phyloP scores from a whole-genome alignment of 1,140 invertebrate species.

The Cydia strobilella region DNA sequence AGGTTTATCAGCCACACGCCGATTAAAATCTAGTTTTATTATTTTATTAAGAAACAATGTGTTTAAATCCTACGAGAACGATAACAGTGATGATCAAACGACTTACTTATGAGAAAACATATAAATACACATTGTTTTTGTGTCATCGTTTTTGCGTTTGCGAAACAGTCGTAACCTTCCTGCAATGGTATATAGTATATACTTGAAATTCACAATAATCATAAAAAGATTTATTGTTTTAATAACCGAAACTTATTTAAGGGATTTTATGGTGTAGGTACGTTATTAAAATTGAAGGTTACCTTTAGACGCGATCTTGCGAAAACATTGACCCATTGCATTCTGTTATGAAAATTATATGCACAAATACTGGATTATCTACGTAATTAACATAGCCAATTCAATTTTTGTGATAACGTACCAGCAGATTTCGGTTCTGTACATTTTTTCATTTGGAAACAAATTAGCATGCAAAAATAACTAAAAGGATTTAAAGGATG shows the following conservation, averaged over 20 bases:
- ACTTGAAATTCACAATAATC: slow-evolving; percentile 26
- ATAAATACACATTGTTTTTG: slow-evolving; percentile 13
- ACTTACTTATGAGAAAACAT: slow-evolving; percentile 15
- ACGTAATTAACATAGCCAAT: background rate
- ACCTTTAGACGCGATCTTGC: background rate
- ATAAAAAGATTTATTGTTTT: slow-evolving; percentile 13
- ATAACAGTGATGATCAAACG: background rate
- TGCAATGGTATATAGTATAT: background rate
- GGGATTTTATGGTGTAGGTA: background rate
- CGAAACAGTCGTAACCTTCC: background rate
- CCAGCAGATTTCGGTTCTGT: background rate
- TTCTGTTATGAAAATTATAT: background rate
- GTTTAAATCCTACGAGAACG: background rate
- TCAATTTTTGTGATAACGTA: background rate
- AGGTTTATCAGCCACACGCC: background rate
- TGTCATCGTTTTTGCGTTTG: slow-evolving; percentile 5
- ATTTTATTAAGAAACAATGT: slow-evolving; percentile 1
- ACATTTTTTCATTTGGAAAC: background rate
- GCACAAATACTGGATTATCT: background rate
- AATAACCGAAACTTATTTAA: slow-evolving; percentile 15
- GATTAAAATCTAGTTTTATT: background rate
- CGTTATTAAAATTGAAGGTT: background rate
- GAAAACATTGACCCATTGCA: slow-evolving; percentile 15
- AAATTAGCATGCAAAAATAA: background rate
- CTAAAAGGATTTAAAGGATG: background rate